phyloP scores from a whole-genome alignment of 2,113 vertebrate genomes.

The Dicentrarchus labrax region DNA sequence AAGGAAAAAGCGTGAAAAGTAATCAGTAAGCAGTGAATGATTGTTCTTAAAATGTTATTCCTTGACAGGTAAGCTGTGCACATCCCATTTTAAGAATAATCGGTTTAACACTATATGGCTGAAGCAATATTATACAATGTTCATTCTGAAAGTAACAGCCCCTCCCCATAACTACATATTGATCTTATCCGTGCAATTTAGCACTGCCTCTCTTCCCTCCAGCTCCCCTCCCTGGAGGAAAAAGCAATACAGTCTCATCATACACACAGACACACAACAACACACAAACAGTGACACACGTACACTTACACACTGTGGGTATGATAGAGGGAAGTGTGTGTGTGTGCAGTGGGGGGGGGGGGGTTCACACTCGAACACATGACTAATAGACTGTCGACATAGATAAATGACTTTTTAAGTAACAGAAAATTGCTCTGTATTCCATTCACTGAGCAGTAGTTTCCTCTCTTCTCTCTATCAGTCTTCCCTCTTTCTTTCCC shows the following conservation, averaged over 20 bases:
- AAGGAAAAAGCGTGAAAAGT: not conserved
- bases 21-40: constrained; percentile 24
- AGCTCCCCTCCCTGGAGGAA: constrained; percentile 64
- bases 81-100: constrained; percentile 58
- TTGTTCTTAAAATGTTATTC: constrained; percentile 34
- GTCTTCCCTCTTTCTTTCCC: constrained; percentile 50
- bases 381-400: constrained; percentile 85
- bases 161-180: constrained; percentile 82
- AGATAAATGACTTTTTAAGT: constrained; percentile 86
- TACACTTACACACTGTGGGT: constrained; percentile 11
- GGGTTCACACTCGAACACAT: constrained; percentile 78
- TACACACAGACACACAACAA: constrained; percentile 48
- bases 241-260: constrained; percentile 63
- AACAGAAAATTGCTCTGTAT: constrained; percentile 83
- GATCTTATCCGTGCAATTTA: constrained; percentile 84
- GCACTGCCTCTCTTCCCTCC: constrained; percentile 64
- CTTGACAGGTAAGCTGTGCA: constrained; percentile 38
- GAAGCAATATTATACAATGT: constrained; percentile 69
- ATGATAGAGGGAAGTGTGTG: not conserved
- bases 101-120: constrained; percentile 39
- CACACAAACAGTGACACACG: constrained; percentile 38
- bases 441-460: constrained; percentile 78
- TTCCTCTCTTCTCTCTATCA: constrained; percentile 69
- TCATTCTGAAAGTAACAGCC: constrained; percentile 68
- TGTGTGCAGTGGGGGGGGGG: constrained; percentile 23